A percentile compares a stretch with the other conserved stretches of the same genome.
These are phyloP conservation scores for Sakesphorus luctuosus DNA, from an alignment of 2,113 vertebrate species.

Conservation along the genomic window DNA sequence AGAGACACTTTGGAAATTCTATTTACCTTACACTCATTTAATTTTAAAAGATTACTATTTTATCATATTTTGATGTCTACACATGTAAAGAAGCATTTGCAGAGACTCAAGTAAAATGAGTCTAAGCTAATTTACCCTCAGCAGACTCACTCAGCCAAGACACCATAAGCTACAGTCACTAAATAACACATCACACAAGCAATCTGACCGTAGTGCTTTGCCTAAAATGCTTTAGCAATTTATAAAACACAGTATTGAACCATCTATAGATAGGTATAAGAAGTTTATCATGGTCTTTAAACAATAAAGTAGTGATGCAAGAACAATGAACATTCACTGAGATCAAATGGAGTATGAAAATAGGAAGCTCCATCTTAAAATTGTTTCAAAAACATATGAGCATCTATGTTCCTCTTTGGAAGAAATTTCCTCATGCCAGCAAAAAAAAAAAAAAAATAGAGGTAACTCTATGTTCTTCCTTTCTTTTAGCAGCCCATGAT, in stretches of 20 bases:
- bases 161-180: not conserved
- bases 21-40: conserved; percentile 41
- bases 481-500: not conserved
- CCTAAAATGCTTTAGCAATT: conserved; percentile 45
- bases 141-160: conserved; percentile 40
- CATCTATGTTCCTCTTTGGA: not conserved
- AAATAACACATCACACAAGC: conserved; percentile 19
- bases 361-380: not conserved
- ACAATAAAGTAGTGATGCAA: conserved; percentile 47
- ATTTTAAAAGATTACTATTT: conserved; percentile 61
- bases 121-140: conserved; percentile 14
- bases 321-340: conserved; percentile 22
- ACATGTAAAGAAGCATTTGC: conserved; percentile 48
- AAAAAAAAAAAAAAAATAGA: not conserved
- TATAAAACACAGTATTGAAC: conserved; percentile 22
- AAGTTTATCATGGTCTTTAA: conserved; percentile 48
- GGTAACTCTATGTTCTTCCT: not conserved
- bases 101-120: conserved; percentile 48
- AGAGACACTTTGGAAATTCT: not conserved
- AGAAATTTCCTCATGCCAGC: not conserved
- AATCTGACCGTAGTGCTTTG: not conserved
- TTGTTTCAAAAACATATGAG: not conserved
- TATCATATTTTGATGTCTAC: conserved; percentile 44
- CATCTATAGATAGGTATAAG: conserved; percentile 22
- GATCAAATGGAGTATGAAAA: conserved; percentile 43